Conservation (phyloP, 2,888 invertebrate species). For the Philereme vetulata region DNA sequence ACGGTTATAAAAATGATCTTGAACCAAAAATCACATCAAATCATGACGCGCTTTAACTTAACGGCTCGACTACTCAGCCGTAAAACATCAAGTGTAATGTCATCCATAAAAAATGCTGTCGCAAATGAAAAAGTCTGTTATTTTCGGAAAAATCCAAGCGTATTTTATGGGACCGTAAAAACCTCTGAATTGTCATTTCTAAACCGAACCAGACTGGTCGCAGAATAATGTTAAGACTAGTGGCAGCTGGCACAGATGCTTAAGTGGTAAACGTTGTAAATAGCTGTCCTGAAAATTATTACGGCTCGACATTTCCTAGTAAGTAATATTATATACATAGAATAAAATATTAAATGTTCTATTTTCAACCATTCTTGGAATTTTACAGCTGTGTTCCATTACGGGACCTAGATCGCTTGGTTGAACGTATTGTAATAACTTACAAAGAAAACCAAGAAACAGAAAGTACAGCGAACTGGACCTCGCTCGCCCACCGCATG, state of each 20-base stretch:
- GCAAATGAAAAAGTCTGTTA: slow-evolving; percentile 25
- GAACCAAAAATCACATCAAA: slow-evolving; percentile 1
- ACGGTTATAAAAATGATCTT: background rate
- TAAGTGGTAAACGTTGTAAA: background rate
- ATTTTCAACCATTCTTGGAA: background rate
- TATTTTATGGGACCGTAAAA: slow-evolving; percentile 25
- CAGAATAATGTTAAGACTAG: background rate
- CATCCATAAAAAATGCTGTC: slow-evolving; percentile 26
- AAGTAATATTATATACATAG: slow-evolving; percentile 10
- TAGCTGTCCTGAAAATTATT: slow-evolving; percentile 16
- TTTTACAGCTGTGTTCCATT: no score
- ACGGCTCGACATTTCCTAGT: background rate
- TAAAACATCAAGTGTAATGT: slow-evolving; percentile 17
- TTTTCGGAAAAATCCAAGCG: slow-evolving; percentile 18
- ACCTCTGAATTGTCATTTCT: slow-evolving; percentile 14
- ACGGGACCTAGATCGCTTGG: no score
- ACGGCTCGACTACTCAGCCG: slow-evolving; percentile 16
- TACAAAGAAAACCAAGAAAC: no score
- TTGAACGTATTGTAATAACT: no score
- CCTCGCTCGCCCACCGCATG: no score
- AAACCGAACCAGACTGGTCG: slow-evolving; percentile 2
- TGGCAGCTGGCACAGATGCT: slow-evolving; percentile 1
- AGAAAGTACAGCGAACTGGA: no score
- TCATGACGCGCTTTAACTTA: slow-evolving; percentile 8
- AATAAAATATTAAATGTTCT: slow-evolving; percentile 7